These are phyloP conservation scores for Habrosyne pyritoides DNA, from an alignment of 2,888 invertebrate species.

Conservation along the genomic window DNA sequence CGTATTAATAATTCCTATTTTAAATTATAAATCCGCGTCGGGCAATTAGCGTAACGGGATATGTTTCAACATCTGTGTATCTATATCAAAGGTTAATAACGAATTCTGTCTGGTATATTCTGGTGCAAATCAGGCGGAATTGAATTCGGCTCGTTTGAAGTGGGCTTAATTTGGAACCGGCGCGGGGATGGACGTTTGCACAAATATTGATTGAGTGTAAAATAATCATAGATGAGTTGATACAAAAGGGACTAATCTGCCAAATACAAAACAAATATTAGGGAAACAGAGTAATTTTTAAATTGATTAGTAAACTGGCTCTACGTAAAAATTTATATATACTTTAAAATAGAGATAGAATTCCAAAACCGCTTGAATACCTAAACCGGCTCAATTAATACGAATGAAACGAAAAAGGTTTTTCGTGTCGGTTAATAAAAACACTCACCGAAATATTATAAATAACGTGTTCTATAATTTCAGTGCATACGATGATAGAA, in stretches of 20 bases:
- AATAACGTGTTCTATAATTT: background rate
- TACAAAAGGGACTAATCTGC: background rate
- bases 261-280: background rate
- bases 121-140: slow-evolving; percentile 36
- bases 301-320: no score
- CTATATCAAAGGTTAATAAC: slow-evolving; percentile 17
- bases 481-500: background rate
- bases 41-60: slow-evolving; percentile 30
- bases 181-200: slow-evolving; percentile 17
- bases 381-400: no score
- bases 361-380: no score
- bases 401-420: no score
- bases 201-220: slow-evolving; percentile 9
- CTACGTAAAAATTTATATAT: no score
- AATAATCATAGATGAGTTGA: slow-evolving; percentile 8
- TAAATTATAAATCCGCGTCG: slow-evolving; percentile 25
- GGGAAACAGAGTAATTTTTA: no score
- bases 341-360: no score
- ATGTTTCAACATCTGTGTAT: slow-evolving; percentile 8
- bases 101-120: slow-evolving; percentile 26
- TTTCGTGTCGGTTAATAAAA: background rate
- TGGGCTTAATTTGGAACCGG: slow-evolving; percentile 39
- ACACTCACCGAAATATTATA: no score
- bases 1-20: no score
- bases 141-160: slow-evolving; percentile 40